Base-by-base conservation (phyloP, 2,888 invertebrate species). In the Matsumyia berberina region DNA sequence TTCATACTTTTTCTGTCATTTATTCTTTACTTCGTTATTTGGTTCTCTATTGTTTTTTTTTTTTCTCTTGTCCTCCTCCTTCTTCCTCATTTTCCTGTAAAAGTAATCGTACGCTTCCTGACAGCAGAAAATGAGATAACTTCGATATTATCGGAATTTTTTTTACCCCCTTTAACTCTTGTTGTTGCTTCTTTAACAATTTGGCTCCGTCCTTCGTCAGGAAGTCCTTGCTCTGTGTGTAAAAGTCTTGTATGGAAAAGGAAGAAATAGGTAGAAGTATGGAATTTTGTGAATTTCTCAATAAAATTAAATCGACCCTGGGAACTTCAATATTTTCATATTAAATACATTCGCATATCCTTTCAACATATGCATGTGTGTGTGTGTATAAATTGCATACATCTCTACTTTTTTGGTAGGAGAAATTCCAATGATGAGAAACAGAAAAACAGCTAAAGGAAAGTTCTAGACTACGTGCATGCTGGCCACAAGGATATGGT, bases 221-320 rank as follows among this genome's bases (percentile, higher is more conserved):
- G 8, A 39, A 11, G 29, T 29, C 12, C 19, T 12, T 46, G n/a
- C 8, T 12, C 24, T 29, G 24, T 70, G 12, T 15, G 9, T 29
- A 46, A 24, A 24, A 24, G 24, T 24, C 24, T 24, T 24, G 24
- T 4, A 24, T 24, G 24, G 4, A 24, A 24, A 24, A 24, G 11
- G 15, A 42, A 11, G n/a, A n/a, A n/a, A n/a, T n/a, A n/a, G 35
- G 19, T 37, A 24, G 53, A 70, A 42, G 69, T 70, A 64, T 74
- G 79, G 85, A 79, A 85, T 85, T 58, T 74, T 55, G 46, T 79
- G 79, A 85, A 85, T 85, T 79, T 85, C 44, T 66, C 57, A 85
- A 85, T 85, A 79, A 74, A 85, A 74, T 74, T 64, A 74, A 79
- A 79, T 85, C 78, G 74, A 79, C 69, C 60, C 51, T 53, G 19